Base-by-base conservation (phyloP, 92 coral and sea anemone genomes). In the Palythoa heliodiscus region DNA sequence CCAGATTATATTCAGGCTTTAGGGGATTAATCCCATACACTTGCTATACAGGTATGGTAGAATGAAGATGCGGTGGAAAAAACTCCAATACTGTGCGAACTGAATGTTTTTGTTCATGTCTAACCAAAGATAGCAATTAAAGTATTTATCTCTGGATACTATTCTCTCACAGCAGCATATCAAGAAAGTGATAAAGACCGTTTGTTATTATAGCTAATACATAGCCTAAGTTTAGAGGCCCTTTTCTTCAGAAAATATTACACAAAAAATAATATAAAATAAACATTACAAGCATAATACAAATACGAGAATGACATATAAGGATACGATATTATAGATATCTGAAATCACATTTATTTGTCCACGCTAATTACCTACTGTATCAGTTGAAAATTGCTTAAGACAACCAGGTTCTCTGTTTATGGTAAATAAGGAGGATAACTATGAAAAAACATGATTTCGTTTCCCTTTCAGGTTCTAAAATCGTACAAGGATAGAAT, bases 401-500 rank as follows among this genome's bases (percentile, higher is more conserved):
- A 68, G 73, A 68, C 40, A 24, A 68, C 7, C 11, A 6, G 55
- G 6, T 52, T 52, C 11, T 52, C 6, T 52, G 6, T 52, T 52
- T 11, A 52, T 52, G 11, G 6, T 52, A 52, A 52, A 52, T 52
- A n/a, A n/a, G n/a, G n/a, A n/a, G n/a, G n/a, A n/a, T n/a, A n/a
- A n/a, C n/a, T 52, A 52, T 52, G 11, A 52, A 52, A 67, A 69
- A 69, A 69, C 48, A 69, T 69, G 73, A 69, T 35, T 70, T 7
- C 52, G n/a, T 15, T 72, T 72, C 43, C 25, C 25, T 72, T 72
- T 72, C 50, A 71, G 53, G 53, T 71, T 47, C 77, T 72, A 72
- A 72, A 72, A 39, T 16, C 54, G 76, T 43, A 72, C 76, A 72
- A 72, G 76, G 76, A 72, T 72, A 72, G 76, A 72, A 72, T 72